Evolutionary conservation across 2,888 invertebrate species (phyloP).

Genomic region (Resseliella maxima): DNA sequence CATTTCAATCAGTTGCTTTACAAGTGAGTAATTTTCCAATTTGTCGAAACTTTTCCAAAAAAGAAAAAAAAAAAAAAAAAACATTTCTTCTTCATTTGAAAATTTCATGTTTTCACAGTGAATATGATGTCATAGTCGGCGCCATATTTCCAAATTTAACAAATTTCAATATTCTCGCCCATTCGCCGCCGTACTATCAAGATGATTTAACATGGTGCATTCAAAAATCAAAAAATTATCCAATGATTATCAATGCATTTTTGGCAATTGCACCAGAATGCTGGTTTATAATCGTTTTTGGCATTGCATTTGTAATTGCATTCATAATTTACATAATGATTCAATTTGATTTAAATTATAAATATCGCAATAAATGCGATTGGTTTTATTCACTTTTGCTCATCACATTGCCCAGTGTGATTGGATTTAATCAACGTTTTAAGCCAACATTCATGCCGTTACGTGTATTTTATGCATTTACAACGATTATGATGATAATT

Average conservation of each 20-base stretch:
- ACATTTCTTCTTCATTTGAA: neutral
- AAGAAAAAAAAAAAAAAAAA: no score
- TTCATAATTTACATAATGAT: neutral
- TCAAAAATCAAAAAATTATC: neutral
- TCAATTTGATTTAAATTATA: conserved; percentile 5
- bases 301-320: neutral
- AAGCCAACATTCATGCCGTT: neutral
- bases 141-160: neutral
- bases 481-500: neutral
- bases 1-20: neutral
- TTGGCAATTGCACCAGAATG: neutral
- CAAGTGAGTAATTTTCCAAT: neutral
- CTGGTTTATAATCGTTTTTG: neutral
- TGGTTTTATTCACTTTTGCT: conserved; percentile 40
- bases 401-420: conserved; percentile 22
- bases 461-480: neutral
- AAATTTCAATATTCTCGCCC: neutral
- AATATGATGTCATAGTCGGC: neutral
- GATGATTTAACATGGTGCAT: conserved; percentile 5
- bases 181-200: neutral
- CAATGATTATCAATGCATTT: neutral
- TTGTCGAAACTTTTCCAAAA: neutral
- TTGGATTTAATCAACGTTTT: conserved; percentile 53
- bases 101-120: neutral
- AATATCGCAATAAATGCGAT: conserved; percentile 56